A percentile compares a stretch with the other conserved stretches of the same genome.
Conservation (phyloP, 2,113 vertebrate genomes). For the Poecile atricapillus region DNA sequence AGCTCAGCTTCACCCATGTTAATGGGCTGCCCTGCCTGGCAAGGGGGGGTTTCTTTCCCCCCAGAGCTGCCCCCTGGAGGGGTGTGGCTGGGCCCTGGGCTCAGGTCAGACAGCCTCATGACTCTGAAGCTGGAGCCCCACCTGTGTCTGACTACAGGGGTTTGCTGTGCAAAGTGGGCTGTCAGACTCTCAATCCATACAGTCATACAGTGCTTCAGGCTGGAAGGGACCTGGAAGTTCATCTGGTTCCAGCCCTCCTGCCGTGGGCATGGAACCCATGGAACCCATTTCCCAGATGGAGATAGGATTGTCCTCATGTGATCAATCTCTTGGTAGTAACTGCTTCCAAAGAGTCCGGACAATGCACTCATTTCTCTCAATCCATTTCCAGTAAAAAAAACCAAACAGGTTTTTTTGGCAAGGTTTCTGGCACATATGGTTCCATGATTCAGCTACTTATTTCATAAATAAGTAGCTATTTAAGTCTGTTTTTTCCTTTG, state of each 20-base stretch:
- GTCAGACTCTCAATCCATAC: neutral
- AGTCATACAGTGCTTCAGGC: neutral
- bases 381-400: neutral
- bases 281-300: neutral
- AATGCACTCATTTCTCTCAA: neutral
- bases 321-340: neutral
- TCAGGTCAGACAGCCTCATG: rapidly evolving
- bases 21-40: neutral
- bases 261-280: neutral
- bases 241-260: neutral
- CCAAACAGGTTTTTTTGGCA: neutral
- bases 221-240: neutral
- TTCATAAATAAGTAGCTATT: neutral
- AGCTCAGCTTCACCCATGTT: neutral
- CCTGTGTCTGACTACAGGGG: neutral
- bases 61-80: neutral
- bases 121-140: neutral
- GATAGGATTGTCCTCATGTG: neutral
- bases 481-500: neutral
- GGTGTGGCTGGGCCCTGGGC: neutral
- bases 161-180: neutral
- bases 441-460: neutral
- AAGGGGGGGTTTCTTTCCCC: neutral
- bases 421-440: neutral
- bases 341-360: neutral